Evolutionary conservation across 2,797 vertebrate genomes (phyloP).

Genomic region (Rhynchotus rufescens): DNA sequence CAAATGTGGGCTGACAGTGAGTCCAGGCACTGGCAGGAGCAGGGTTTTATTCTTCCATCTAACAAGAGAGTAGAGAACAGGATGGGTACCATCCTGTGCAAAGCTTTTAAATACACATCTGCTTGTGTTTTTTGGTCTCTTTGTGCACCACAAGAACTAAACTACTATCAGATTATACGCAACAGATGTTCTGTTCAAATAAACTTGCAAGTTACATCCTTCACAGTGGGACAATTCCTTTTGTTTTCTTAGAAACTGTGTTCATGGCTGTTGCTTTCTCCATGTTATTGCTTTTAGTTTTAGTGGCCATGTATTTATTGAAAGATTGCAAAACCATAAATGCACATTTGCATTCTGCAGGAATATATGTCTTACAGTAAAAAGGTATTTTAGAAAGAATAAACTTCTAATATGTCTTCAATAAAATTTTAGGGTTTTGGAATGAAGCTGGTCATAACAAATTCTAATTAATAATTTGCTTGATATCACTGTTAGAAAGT

Average conservation of each 20-base stretch:
- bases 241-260: not conserved
- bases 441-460: not conserved
- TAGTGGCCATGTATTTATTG: not conserved
- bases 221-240: not conserved
- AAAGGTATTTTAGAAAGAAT: not conserved
- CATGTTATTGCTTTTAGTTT: not conserved
- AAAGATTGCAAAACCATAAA: slow-evolving; percentile 13
- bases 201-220: not conserved
- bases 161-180: not conserved
- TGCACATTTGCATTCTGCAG: not conserved
- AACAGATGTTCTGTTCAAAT: slow-evolving; percentile 30
- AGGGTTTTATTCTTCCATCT: slow-evolving; percentile 7
- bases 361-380: not conserved
- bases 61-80: not conserved
- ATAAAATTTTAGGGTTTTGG: not conserved
- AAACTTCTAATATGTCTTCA: not conserved
- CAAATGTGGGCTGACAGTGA: slow-evolving; percentile 30
- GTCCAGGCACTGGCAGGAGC: rapidly evolving
- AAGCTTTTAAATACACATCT: slow-evolving; percentile 54
- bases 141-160: not conserved
- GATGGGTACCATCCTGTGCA: not conserved
- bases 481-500: not conserved
- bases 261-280: not conserved
- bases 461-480: not conserved
- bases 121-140: slow-evolving; percentile 24